Evolutionary conservation across 1,140 invertebrate species (phyloP), one percentile per base, ranked within the genome.

Genomic region (Neuroterus valhalla): DNA sequence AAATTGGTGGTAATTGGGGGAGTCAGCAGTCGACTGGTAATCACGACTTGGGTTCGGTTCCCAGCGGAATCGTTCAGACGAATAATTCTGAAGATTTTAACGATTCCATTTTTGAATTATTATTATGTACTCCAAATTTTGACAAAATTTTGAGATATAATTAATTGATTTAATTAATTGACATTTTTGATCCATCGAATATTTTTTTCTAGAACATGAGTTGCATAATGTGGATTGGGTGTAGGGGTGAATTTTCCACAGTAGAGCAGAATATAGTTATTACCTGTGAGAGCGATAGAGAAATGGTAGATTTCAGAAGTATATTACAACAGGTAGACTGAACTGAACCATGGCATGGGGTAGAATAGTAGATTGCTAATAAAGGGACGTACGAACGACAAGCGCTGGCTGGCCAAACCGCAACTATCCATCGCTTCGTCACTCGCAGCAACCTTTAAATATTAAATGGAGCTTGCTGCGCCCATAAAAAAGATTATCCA

Each of bases 371-470:
- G 77, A 74, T 82, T 75, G 75, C 72, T 81, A 82, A 85, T 86
- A 87, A 87, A 87, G 86, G 87, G 81, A 82, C 78, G 81, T 80
- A 79, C 70, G 43, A 68, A 76, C 55, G 66, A 76, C 69, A 79
- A 75, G 71, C 68, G 68, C 21, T 66, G 72, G 76, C 75, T 77
- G 68, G 70, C 50, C 38, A 81, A 72, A 89, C 88, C 88, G 84
- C 88, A 89, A 85, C 82, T 86, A 82, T 71, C 82, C 85, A 83
- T 86, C 81, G 82, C 82, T 87, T 89, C 86, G 84, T 85, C 84
- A 85, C 85, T 86, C 81, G 83, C 82, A 85, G 82, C 79, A 79
- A 84, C 84, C 83, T 88, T 88, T 87, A 88, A 88, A 89, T 88
- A 89, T 88, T 88, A 88, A 88, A 89, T 88, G 86, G 85, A 84